Conservation (phyloP, 2,888 invertebrate genomes). For the Diarsia mendica region DNA sequence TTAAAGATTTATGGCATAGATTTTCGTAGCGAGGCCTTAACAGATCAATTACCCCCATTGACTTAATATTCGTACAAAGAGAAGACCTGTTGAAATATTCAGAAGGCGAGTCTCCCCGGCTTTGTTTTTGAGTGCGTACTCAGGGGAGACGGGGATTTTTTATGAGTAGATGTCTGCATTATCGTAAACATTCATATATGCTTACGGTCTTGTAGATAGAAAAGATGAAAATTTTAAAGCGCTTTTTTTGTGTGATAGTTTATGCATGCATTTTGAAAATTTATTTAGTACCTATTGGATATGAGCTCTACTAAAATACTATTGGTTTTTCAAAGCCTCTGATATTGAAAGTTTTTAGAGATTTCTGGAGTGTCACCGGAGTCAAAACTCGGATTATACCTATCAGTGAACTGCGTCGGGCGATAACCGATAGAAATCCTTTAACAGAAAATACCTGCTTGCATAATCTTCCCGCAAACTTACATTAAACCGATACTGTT, state of each 20-base stretch:
- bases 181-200: conserved; percentile 85
- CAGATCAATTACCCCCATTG: conserved; percentile 90
- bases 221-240: conserved; percentile 68
- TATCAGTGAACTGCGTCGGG: background rate
- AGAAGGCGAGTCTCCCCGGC: conserved; percentile 81
- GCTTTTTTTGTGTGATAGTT: conserved; percentile 11
- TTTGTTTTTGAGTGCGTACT: conserved; percentile 88
- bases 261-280: background rate
- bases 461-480: background rate
- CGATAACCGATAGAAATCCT: background rate
- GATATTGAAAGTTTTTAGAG: background rate
- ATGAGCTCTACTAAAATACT: background rate
- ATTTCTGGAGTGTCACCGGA: background rate
- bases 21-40: conserved; percentile 78
- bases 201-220: conserved; percentile 49
- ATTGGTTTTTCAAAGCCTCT: background rate
- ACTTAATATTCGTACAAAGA: conserved; percentile 89
- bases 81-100: conserved; percentile 89
- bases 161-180: conserved; percentile 85
- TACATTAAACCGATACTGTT: background rate
- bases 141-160: conserved; percentile 81
- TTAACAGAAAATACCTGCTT: background rate
- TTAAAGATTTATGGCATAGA: conserved; percentile 80
- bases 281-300: background rate
- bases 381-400: background rate